phyloP scores from a whole-genome alignment of 2,888 invertebrate species.

The Ommatoiulus sabulosus region DNA sequence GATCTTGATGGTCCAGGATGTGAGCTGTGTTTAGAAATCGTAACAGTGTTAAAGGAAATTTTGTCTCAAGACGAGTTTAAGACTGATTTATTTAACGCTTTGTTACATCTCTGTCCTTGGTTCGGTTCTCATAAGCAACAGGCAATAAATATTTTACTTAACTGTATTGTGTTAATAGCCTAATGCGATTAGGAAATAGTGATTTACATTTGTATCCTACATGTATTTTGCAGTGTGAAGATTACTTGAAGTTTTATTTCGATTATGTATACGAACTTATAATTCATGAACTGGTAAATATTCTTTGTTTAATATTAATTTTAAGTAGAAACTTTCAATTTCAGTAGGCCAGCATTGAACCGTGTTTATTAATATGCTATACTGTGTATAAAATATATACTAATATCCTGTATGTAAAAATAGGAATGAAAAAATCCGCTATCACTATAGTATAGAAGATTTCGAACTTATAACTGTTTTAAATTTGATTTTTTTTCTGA shows the following conservation, averaged over 20 bases:
- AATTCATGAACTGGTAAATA: neutral
- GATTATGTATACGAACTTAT: neutral
- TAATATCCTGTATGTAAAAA: too few species aligned
- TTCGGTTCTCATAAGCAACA: neutral
- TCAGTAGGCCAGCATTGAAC: too few species aligned
- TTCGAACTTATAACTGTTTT: too few species aligned
- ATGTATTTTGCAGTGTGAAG: neutral
- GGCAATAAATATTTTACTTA: neutral
- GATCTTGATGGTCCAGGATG: slow-evolving; percentile 71
- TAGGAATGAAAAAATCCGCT: too few species aligned
- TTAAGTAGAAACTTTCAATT: too few species aligned
- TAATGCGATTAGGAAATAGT: neutral
- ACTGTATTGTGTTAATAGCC: neutral
- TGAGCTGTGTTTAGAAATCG: slow-evolving; percentile 85
- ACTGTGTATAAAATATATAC: too few species aligned
- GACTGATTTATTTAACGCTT: neutral
- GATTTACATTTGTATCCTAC: neutral
- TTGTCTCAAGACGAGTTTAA: neutral
- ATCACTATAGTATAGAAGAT: too few species aligned
- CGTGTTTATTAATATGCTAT: too few species aligned
- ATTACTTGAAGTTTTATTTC: neutral
- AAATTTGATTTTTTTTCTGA: too few species aligned
- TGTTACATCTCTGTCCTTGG: neutral
- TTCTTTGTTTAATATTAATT: neutral
- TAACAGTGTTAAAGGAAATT: slow-evolving; percentile 80